Percentiles rank a stretch among this genome's conserved stretches.
Evolutionary conservation across 2,888 invertebrate species (phyloP).

Genomic region (Lepetodrilus schrolli): DNA sequence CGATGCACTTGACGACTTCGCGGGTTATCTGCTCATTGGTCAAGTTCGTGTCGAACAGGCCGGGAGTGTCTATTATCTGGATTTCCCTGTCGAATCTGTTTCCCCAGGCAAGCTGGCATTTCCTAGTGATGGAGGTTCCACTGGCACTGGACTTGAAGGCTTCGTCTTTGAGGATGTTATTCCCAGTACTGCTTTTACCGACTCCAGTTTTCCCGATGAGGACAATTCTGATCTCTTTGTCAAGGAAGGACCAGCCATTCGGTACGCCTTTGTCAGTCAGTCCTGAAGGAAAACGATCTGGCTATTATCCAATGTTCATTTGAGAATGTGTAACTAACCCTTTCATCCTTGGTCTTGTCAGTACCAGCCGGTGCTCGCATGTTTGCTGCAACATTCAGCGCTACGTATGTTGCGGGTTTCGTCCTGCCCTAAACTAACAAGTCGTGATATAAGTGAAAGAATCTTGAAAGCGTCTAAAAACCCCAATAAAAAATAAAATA

Average conservation of each 20-base stretch:
- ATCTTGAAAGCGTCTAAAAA: too few relatives aligned
- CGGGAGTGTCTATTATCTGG: conserved; percentile 40
- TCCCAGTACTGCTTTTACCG: conserved; percentile 44
- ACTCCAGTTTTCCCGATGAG: conserved; percentile 41
- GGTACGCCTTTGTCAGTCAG: too few relatives aligned
- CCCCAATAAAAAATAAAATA: too few relatives aligned
- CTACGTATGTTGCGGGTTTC: too few relatives aligned
- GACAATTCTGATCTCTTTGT: conserved; percentile 36
- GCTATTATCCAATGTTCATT: too few relatives aligned
- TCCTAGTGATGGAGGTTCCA: conserved; percentile 34
- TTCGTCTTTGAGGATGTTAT: conserved; percentile 34
- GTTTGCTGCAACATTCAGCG: too few relatives aligned
- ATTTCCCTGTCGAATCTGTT: conserved; percentile 9
- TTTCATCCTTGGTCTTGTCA: too few relatives aligned
- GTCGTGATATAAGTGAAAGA: too few relatives aligned
- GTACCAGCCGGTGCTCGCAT: too few relatives aligned
- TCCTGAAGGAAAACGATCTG: too few relatives aligned
- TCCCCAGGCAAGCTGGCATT: background rate
- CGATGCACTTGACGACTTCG: conserved; percentile 37
- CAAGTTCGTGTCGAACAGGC: conserved; percentile 38
- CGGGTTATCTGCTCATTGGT: conserved; percentile 27
- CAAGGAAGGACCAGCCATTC: background rate
- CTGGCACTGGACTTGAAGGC: conserved; percentile 31
- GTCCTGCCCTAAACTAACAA: too few relatives aligned
- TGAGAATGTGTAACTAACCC: too few relatives aligned